phyloP scores from a whole-genome alignment of 2,113 vertebrate genomes.

The Emydura subglobosa region DNA sequence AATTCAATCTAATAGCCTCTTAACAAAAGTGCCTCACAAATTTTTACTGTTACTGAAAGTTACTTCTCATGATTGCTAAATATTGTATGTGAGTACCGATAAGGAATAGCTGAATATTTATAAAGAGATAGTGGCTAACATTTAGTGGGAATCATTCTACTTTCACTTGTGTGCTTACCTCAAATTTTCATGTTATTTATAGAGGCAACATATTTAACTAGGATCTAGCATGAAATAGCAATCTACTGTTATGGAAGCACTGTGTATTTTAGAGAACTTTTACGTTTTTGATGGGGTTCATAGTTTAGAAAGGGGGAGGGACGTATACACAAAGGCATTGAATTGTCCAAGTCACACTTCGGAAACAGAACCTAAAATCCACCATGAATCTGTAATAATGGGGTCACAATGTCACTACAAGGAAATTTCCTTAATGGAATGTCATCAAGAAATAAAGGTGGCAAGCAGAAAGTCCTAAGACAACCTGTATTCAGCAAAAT shows the following conservation, averaged over 20 bases:
- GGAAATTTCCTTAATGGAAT: neutral
- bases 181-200: neutral
- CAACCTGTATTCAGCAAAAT: neutral
- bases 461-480: neutral
- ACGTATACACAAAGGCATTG: neutral
- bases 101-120: neutral
- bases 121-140: neutral
- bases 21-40: fast-evolving
- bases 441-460: neutral
- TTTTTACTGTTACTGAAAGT: neutral
- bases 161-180: neutral
- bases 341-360: neutral
- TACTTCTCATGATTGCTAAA: neutral
- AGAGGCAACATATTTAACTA: neutral
- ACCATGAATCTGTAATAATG: neutral
- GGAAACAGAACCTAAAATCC: neutral
- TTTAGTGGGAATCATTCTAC: neutral
- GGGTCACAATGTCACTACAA: neutral
- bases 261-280: neutral
- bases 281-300: neutral
- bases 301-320: neutral
- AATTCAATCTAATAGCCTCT: neutral
- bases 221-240: neutral
- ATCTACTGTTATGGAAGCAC: fast-evolving
- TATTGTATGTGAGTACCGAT: neutral